Percentiles rank a stretch among this genome's conserved stretches.
These are phyloP conservation scores for Cephus spinipes DNA, from an alignment of 2,888 invertebrate species.

Conservation along the genomic window DNA sequence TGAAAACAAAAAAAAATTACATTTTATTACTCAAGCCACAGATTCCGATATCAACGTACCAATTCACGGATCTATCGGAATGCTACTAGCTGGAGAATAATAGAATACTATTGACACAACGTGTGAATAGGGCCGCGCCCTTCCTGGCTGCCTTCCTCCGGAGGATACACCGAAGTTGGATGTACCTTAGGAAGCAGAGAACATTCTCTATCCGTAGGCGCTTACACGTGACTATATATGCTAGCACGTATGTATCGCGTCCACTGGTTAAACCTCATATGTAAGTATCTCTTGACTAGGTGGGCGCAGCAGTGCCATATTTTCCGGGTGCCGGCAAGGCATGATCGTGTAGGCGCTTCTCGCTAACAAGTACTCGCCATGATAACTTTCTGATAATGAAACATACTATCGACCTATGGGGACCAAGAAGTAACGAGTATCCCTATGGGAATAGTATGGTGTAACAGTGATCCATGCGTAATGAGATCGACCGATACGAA, in stretches of 20 bases:
- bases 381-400: conserved; percentile 27
- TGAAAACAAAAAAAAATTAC: not conserved
- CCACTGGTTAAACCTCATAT: not conserved
- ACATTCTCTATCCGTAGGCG: not conserved
- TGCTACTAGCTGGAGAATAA: not conserved
- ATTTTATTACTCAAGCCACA: not conserved
- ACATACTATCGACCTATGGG: conserved; percentile 13
- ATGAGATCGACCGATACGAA: not conserved
- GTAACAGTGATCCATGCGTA: not conserved
- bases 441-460: not conserved
- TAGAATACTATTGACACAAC: conserved; percentile 2
- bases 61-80: not conserved
- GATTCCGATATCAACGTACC: not conserved
- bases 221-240: conserved; percentile 4
- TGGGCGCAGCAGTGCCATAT: conserved; percentile 25
- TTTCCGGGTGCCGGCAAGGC: conserved; percentile 14
- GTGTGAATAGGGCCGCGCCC: conserved; percentile 6
- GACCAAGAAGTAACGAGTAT: conserved; percentile 6
- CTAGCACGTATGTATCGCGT: not conserved
- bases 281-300: conserved; percentile 23
- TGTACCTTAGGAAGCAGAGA: not conserved
- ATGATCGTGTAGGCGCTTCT: conserved; percentile 20
- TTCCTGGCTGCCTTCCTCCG: not conserved
- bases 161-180: not conserved
- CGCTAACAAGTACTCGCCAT: conserved; percentile 25